Evolutionary conservation across 2,113 vertebrate genomes (phyloP), one percentile per base, ranked within the genome.

Genomic region (Cynoglossus semilaevis): DNA sequence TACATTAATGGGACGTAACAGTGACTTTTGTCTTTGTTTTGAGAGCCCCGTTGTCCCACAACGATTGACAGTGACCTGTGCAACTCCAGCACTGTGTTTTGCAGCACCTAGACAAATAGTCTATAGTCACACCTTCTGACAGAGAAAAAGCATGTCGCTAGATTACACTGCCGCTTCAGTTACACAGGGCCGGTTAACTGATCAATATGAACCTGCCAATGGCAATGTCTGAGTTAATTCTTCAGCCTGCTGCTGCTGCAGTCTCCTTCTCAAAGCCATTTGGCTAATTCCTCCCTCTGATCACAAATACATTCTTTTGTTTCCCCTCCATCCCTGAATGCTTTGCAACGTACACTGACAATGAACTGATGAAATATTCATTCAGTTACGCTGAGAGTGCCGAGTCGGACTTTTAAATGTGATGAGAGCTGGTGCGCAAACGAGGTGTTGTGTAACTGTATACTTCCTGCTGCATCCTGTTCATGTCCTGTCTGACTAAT

Each of bases 141-240:
- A 77, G 45, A 65, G 62, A 72, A 71, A 64, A 74, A 74, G 67
- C 62, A 63, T 40, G 72, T 52, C 67, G 51, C 68, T 58, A 40
- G 52, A 76, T 70, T 70, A 63, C 59, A 56, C 66, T 59, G 60
- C 51, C 9, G 74, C 53, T 75, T 81, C 45, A 37, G 71, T 86
- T 82, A 79, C 80, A 79, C 48, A 29, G 79, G 29, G 47, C 77
- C 41, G 42, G 48, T 70, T 76, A 54, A 50, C 70, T 63, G 71
- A 84, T 84, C 81, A 69, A 85, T 83, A 76, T 7, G 2, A 68
- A 70, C 41, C 75, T 84, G 81, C 67, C 83, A 77, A 70, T 76
- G 70, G 60, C 73, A 67, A 74, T 78, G 70, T 74, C 79, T 69
- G 61, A 70, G 67, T 73, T 80, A 70, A 71, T 69, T 71, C 76